These are phyloP conservation scores for Myrmecobius fasciatus DNA, from an alignment of 2,113 vertebrate genomes.

Conservation along the genomic window DNA sequence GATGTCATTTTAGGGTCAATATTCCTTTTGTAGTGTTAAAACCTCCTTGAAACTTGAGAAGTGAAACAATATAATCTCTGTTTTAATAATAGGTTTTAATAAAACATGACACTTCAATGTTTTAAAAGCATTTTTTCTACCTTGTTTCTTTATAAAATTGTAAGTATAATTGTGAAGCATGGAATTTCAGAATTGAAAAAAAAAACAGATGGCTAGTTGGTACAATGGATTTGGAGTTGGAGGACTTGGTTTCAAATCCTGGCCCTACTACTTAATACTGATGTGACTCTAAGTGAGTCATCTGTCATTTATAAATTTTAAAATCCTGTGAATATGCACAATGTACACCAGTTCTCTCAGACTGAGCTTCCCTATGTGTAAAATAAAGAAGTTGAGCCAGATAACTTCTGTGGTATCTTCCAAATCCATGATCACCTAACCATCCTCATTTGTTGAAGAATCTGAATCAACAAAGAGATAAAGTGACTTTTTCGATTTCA, in stretches of 20 bases:
- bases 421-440: neutral
- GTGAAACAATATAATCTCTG: neutral
- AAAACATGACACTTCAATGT: neutral
- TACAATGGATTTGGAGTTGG: neutral
- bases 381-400: neutral
- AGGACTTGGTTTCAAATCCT: neutral
- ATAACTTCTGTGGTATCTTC: neutral
- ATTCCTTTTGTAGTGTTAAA: conserved; percentile 1
- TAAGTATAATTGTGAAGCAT: neutral
- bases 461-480: neutral
- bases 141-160: neutral
- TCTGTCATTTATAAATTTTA: neutral
- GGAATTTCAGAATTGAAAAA: neutral
- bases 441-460: neutral
- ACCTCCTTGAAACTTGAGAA: neutral
- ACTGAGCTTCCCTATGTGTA: neutral
- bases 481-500: neutral
- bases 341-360: neutral
- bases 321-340: neutral
- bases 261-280: neutral
- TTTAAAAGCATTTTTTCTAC: neutral
- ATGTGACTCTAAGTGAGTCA: neutral
- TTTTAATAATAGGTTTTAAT: no score
- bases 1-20: neutral
- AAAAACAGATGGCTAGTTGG: neutral